Conservation (phyloP, 1,140 invertebrate genomes). For the Pogonomyrmex californicus region DNA sequence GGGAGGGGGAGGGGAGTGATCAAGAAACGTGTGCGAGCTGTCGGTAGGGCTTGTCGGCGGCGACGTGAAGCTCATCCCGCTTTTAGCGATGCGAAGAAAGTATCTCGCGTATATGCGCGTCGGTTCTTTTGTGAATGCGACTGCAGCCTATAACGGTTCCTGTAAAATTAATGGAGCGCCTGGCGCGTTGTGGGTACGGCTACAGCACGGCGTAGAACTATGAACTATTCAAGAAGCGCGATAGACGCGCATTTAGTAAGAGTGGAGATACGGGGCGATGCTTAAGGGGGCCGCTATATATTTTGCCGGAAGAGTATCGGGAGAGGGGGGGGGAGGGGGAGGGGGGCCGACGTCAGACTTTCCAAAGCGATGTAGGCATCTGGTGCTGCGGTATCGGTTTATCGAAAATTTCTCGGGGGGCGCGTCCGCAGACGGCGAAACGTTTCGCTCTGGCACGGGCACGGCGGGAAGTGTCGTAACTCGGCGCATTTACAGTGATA, state of each 20-base stretch:
- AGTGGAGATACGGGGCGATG: conserved; percentile 61
- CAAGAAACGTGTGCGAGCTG: neutral
- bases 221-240: conserved; percentile 70
- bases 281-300: conserved; percentile 67
- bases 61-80: conserved; percentile 37
- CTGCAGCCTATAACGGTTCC: conserved; percentile 62
- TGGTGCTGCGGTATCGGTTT: conserved; percentile 67
- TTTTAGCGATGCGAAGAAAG: conserved; percentile 51
- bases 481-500: conserved; percentile 52
- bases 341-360: conserved; percentile 53
- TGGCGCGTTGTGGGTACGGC: conserved; percentile 39
- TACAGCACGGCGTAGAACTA: conserved; percentile 55
- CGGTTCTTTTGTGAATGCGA: conserved; percentile 57
- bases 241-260: conserved; percentile 70
- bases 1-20: neutral
- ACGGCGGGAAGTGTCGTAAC: conserved; percentile 56
- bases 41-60: neutral
- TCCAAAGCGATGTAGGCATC: conserved; percentile 62
- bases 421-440: conserved; percentile 10
- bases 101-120: conserved; percentile 24
- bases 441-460: conserved; percentile 33
- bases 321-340: too few relatives aligned
- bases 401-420: conserved; percentile 64
- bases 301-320: conserved; percentile 67
- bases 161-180: conserved; percentile 72